Percentiles rank a stretch among this genome's conserved stretches.
Evolutionary conservation across 2,888 invertebrate genomes (phyloP).

Genomic region (Molorchus minor): DNA sequence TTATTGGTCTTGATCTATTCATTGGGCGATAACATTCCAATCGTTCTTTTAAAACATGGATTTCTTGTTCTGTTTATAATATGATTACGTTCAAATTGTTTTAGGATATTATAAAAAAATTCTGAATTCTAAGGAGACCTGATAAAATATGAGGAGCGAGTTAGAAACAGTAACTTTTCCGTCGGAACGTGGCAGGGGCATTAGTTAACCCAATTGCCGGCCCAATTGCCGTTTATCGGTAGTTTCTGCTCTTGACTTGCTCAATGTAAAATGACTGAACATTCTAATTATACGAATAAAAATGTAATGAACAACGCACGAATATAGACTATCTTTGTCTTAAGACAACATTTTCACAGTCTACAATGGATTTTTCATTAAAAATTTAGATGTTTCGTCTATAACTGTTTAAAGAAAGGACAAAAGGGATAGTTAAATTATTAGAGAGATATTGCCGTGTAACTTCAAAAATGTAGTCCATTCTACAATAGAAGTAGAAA

Average conservation of each 20-base stretch:
- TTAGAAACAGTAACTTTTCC: constrained; percentile 5
- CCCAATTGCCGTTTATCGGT: constrained; percentile 27
- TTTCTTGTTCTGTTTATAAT: too few relatives aligned
- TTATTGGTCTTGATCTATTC: too few relatives aligned
- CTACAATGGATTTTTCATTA: constrained; percentile 1
- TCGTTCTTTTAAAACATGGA: too few relatives aligned
- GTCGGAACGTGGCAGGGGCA: background rate
- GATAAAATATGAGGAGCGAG: constrained; percentile 2
- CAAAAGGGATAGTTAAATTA: background rate
- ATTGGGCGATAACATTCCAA: too few relatives aligned
- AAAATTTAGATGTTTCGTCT: constrained; percentile 27
- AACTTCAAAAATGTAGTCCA: constrained; percentile 28
- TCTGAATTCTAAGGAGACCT: constrained; percentile 15
- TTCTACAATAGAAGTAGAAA: constrained; percentile 33
- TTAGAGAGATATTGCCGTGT: too few relatives aligned
- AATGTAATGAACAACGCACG: constrained; percentile 20
- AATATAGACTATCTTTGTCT: constrained; percentile 21
- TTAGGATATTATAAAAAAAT: constrained; percentile 15
- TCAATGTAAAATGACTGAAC: constrained; percentile 18
- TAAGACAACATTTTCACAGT: constrained; percentile 10
- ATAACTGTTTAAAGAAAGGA: background rate
- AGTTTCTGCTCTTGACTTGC: constrained; percentile 11
- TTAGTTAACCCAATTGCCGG: background rate
- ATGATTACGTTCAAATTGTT: constrained; percentile 6
- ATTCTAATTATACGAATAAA: constrained; percentile 20